These are phyloP conservation scores for Willisornis vidua DNA, from an alignment of 2,113 vertebrate genomes.

Conservation along the genomic window DNA sequence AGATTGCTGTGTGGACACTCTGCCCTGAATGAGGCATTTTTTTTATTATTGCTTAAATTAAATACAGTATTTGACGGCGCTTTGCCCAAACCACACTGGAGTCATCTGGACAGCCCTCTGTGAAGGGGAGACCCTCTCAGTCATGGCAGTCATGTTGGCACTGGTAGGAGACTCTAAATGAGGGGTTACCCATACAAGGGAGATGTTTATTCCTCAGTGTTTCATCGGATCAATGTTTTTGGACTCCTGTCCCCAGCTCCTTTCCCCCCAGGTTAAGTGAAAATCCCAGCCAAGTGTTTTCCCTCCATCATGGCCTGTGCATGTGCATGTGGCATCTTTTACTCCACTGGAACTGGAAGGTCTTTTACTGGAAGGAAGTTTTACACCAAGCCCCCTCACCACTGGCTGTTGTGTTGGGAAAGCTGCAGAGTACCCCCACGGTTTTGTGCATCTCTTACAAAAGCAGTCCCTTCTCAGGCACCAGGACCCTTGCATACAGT, in stretches of 20 bases:
- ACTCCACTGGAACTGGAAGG: not conserved
- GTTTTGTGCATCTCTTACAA: not conserved
- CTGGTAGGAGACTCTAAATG: not conserved
- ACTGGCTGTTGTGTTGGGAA: not conserved
- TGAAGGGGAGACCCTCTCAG: not conserved
- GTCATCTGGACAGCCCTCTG: not conserved
- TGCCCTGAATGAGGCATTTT: not conserved
- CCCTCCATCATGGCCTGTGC: not conserved
- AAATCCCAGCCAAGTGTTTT: not conserved
- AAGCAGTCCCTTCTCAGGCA: not conserved
- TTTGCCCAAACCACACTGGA: not conserved
- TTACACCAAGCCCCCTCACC: not conserved
- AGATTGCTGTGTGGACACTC: not conserved
- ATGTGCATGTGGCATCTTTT: not conserved
- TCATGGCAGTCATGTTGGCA: not conserved
- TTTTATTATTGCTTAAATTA: slow-evolving; percentile 43
- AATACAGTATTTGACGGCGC: slow-evolving; percentile 6
- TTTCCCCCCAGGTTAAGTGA: not conserved
- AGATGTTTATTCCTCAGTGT: not conserved
- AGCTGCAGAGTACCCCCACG: not conserved
- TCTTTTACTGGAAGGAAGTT: not conserved
- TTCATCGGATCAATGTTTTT: not conserved
- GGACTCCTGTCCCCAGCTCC: not conserved
- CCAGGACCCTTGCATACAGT: not conserved
- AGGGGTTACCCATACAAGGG: not conserved